phyloP scores from a whole-genome alignment of 2,797 vertebrate genomes.

The Lacerta bilineata region DNA sequence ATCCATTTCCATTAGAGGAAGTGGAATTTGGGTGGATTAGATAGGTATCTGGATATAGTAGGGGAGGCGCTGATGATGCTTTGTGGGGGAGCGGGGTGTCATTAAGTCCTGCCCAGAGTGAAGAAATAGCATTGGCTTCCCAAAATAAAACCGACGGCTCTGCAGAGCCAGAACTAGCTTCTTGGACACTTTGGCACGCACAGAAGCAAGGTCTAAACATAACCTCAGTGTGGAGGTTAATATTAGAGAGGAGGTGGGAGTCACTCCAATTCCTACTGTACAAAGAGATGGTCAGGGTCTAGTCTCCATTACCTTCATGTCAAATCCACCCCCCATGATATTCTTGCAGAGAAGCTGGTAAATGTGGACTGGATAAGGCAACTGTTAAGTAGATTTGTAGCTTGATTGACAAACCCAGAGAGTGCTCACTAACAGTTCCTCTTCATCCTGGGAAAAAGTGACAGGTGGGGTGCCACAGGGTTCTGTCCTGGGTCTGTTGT shows the following conservation, averaged over 20 bases:
- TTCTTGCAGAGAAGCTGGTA: too few species aligned
- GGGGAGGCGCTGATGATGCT: background rate
- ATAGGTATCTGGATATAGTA: conserved; percentile 16
- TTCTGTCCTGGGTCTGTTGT: too few species aligned
- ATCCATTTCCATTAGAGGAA: background rate
- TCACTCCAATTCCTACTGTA: conserved; percentile 6
- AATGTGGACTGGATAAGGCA: too few species aligned
- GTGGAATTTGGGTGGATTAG: conserved; percentile 4
- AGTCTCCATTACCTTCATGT: background rate
- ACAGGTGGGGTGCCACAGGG: too few species aligned
- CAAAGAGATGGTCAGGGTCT: background rate
- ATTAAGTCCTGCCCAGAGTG: background rate
- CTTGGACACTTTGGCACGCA: background rate
- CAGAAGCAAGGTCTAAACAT: conserved; percentile 28
- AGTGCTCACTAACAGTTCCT: too few species aligned
- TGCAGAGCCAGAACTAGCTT: background rate
- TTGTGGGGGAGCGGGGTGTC: background rate
- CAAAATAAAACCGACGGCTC: conserved; percentile 10
- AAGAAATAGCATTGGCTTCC: background rate
- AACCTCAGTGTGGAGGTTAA: background rate
- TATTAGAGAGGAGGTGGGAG: conserved; percentile 1
- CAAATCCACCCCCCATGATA: background rate
- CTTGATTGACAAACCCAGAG: too few species aligned
- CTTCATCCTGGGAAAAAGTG: too few species aligned
- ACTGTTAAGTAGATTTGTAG: too few species aligned